phyloP scores from a whole-genome alignment of 2,888 invertebrate genomes.

The Lasioglossum calceatum region DNA sequence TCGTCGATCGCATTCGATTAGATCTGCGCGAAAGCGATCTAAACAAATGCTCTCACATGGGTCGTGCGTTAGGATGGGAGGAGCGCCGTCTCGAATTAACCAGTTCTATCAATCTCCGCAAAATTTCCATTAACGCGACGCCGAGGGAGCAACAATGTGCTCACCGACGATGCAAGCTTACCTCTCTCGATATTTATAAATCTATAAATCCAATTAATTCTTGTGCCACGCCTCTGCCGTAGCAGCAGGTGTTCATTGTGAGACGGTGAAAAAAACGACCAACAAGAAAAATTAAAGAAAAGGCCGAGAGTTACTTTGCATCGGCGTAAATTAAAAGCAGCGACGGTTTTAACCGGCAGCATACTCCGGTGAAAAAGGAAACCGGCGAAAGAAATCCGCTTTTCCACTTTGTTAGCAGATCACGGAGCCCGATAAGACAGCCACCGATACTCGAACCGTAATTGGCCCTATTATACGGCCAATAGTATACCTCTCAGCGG shows the following conservation, averaged over 20 bases:
- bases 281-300: not conserved
- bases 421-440: not conserved
- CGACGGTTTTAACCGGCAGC: not conserved
- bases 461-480: slow-evolving; percentile 24
- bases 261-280: not conserved
- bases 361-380: not conserved
- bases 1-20: not conserved
- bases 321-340: not conserved
- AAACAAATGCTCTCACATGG: not conserved
- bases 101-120: not conserved
- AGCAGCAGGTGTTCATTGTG: not conserved
- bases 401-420: slow-evolving; percentile 18
- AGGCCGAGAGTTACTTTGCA: not conserved
- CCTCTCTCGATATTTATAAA: not conserved
- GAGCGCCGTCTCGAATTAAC: not conserved
- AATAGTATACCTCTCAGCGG: not conserved
- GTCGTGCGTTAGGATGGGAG: not conserved
- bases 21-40: not conserved
- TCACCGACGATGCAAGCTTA: not conserved
- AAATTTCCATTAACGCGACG: not conserved
- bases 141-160: not conserved
- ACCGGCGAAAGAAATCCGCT: not conserved
- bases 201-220: not conserved
- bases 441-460: slow-evolving; percentile 5
- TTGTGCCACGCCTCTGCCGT: not conserved